Conservation (phyloP, 2,888 invertebrate species). For the Miltochrista miniata region DNA sequence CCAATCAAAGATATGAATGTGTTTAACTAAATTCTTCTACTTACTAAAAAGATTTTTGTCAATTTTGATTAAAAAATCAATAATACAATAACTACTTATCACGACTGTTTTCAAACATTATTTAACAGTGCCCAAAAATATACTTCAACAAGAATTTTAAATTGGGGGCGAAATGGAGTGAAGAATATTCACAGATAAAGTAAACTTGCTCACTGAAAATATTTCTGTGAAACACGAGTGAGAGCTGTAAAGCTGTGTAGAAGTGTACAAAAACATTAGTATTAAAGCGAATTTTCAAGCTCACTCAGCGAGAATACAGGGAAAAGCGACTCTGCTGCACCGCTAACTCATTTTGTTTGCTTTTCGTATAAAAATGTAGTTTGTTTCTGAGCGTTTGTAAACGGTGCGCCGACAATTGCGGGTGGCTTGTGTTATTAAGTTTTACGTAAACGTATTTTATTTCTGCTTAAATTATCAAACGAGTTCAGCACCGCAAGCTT, state of each 20-base stretch:
- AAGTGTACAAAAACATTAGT: too few species aligned
- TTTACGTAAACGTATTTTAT: conserved; percentile 50
- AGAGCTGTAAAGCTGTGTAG: conserved; percentile 75
- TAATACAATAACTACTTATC: too few species aligned
- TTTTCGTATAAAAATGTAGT: conserved; percentile 77
- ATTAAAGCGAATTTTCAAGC: conserved; percentile 80
- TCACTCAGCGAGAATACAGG: conserved; percentile 64
- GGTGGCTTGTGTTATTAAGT: conserved; percentile 56
- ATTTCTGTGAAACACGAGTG: conserved; percentile 68
- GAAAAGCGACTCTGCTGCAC: conserved; percentile 70
- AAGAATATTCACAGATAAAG: conserved; percentile 61
- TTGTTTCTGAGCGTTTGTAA: conserved; percentile 67
- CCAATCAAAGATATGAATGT: too few species aligned
- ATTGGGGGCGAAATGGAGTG: conserved; percentile 46
- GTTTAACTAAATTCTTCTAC: too few species aligned
- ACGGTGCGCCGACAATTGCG: conserved; percentile 51
- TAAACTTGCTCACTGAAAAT: conserved; percentile 62
- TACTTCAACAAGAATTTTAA: conserved; percentile 32
- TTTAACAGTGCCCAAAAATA: conserved; percentile 11
- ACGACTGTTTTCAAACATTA: too few species aligned
- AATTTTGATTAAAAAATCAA: too few species aligned
- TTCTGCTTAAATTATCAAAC: conserved; percentile 49
- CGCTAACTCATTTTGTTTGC: conserved; percentile 78
- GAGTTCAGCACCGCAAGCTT: conserved; percentile 36
- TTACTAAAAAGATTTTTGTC: not conserved